Evolutionary conservation across 37 sponge, comb jelly and placozoan genomes (phyloP), one percentile per base, ranked within the genome.

Genomic region (Dysidea cf. avara): DNA sequence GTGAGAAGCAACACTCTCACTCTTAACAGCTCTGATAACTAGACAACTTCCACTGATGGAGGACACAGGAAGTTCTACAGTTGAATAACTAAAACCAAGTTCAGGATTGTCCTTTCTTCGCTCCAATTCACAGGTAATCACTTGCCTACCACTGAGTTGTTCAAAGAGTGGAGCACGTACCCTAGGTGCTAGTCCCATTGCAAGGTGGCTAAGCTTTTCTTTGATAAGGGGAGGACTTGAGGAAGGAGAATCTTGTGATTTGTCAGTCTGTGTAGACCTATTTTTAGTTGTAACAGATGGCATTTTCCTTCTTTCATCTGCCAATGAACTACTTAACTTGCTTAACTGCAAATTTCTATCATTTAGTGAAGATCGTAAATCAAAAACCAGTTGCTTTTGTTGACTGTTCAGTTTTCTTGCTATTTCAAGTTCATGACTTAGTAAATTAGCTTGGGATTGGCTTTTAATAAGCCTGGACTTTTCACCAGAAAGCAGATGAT

Each of bases 301-400:
- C 9, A 12, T 43, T 43, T 43, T 43, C n/a, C n/a, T n/a, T 9
- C 46, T 5, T 43, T 43, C 46, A 43, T 43, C 46, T 43, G 46
- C 46, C 46, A 43, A 43, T 12, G 46, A 12, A 43, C 46, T 43
- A 9, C 5, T 43, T 43, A 43, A 9, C 46, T 9, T 43, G 46
- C 66, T 61, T 28, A 86, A 66, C 26, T 79, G 86, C 55, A 35
- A 35, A 39, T 79, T 68, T 60, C 79, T 72, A 24, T 79, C 79
- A 0, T 29, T 37, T 13, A 86, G 43, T 11, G 80, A 43, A 13
- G 61, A 11, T 0, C 56, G 43, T 53, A 75, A 68, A 2, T 57
- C 56, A 35, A 79, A 25, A 17, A 74, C 72, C 30, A 78, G 17
- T 28, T 79, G 74, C 30, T 79, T 65, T 39, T 79, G 79, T 53